phyloP scores from a whole-genome alignment of 2,888 invertebrate genomes.

The Tachystola acroxantha region DNA sequence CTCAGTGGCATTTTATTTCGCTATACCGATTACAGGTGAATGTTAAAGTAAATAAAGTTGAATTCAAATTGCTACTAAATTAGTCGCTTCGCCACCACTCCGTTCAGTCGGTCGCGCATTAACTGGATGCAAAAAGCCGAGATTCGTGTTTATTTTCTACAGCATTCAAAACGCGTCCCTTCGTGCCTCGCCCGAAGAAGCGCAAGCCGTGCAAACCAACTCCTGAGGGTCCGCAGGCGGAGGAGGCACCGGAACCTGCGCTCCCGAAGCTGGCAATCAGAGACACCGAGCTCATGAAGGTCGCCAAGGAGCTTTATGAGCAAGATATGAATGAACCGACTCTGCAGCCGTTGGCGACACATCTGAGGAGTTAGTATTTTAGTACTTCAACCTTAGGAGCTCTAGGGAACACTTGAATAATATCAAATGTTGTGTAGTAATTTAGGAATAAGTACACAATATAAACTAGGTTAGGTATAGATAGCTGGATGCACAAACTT shows the following conservation, averaged over 20 bases:
- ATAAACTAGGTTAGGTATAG: too few relatives aligned
- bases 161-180: constrained; percentile 58
- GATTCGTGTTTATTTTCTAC: too few relatives aligned
- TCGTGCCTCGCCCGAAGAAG: constrained; percentile 52
- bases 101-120: too few relatives aligned
- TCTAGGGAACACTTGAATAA: neutral
- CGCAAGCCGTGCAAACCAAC: constrained; percentile 27
- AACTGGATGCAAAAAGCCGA: too few relatives aligned
- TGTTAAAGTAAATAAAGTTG: too few relatives aligned
- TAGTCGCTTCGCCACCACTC: too few relatives aligned
- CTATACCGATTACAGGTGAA: too few relatives aligned
- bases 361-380: constrained; percentile 51
- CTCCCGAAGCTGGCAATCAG: constrained; percentile 53
- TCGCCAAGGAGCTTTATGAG: constrained; percentile 55
- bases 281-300: constrained; percentile 66
- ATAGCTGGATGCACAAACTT: too few relatives aligned
- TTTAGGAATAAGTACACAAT: too few relatives aligned
- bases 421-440: neutral
- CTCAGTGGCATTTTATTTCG: too few relatives aligned
- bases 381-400: neutral
- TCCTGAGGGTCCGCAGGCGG: constrained; percentile 14
- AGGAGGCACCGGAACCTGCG: constrained; percentile 17
- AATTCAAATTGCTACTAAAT: too few relatives aligned
- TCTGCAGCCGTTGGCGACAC: constrained; percentile 51
- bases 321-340: constrained; percentile 46